phyloP scores from a whole-genome alignment of 2,888 invertebrate genomes.

The Villa cingulata region DNA sequence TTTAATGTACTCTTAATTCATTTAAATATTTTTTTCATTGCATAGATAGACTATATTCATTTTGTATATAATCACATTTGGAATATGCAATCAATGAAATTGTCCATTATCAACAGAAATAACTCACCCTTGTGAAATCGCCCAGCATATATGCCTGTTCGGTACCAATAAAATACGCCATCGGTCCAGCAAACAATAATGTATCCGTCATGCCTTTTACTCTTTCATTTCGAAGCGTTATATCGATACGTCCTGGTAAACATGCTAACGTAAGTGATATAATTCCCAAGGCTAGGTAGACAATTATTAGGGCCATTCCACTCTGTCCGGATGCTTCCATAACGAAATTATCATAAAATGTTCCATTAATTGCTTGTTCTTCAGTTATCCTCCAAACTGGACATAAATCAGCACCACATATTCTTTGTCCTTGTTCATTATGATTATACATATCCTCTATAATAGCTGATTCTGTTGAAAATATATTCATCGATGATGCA shows the following conservation, averaged over 20 bases:
- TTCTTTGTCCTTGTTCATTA: conserved; percentile 40
- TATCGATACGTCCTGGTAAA: conserved; percentile 37
- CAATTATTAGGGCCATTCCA: conserved; percentile 25
- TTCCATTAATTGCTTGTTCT: conserved; percentile 15
- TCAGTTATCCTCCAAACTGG: conserved; percentile 30
- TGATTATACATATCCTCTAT: conserved; percentile 39
- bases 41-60: background rate
- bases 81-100: no score
- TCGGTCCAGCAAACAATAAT: conserved; percentile 55
- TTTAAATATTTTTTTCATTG: background rate
- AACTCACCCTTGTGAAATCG: conserved; percentile 61
- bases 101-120: no score
- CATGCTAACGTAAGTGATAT: conserved; percentile 35
- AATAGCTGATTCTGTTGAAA: conserved; percentile 1
- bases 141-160: conserved; percentile 76
- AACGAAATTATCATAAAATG: conserved; percentile 26
- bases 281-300: conserved; percentile 36
- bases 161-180: conserved; percentile 67
- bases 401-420: conserved; percentile 47
- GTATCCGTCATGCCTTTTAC: conserved; percentile 37
- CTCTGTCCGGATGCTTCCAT: conserved; percentile 23
- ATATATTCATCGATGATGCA: background rate
- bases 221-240: conserved; percentile 36
- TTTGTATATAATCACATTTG: no score
- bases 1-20: background rate